Evolutionary conservation across 2,888 invertebrate species (phyloP).

Genomic region (Cantharis nigra): DNA sequence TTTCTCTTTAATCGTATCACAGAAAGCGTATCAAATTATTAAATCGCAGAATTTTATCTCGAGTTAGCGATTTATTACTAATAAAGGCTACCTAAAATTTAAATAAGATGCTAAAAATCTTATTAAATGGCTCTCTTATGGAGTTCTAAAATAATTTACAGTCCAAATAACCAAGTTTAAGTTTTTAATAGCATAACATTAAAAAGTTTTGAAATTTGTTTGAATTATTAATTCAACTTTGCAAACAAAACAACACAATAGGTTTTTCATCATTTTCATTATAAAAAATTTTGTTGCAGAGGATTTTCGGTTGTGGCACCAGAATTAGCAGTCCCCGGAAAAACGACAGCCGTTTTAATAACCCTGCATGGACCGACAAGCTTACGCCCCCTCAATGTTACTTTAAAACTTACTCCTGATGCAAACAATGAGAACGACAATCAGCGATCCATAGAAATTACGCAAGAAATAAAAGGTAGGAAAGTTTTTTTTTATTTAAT

Average conservation of each 20-base stretch:
- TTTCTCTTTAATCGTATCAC: neutral
- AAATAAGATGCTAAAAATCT: neutral
- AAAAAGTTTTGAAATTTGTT: neutral
- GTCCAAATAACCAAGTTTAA: neutral
- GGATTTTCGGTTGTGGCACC: constrained; percentile 71
- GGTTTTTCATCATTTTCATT: neutral
- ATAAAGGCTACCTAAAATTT: neutral
- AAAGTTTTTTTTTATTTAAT: neutral
- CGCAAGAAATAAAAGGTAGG: constrained; percentile 52
- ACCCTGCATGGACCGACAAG: constrained; percentile 61
- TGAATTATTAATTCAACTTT: neutral
- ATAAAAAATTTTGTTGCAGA: constrained; percentile 52
- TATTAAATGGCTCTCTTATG: neutral
- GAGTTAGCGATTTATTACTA: neutral
- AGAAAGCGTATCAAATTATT: neutral
- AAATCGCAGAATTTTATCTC: neutral
- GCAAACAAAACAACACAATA: neutral
- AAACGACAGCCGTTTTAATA: constrained; percentile 67
- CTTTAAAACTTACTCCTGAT: constrained; percentile 58
- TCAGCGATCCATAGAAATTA: constrained; percentile 47
- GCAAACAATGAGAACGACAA: constrained; percentile 33
- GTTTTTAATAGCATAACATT: neutral
- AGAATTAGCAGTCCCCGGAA: constrained; percentile 68
- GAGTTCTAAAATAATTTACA: neutral
- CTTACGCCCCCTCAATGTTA: constrained; percentile 63